Evolutionary conservation across 2,113 vertebrate genomes (phyloP).

Genomic region (Microtus pennsylvanicus): DNA sequence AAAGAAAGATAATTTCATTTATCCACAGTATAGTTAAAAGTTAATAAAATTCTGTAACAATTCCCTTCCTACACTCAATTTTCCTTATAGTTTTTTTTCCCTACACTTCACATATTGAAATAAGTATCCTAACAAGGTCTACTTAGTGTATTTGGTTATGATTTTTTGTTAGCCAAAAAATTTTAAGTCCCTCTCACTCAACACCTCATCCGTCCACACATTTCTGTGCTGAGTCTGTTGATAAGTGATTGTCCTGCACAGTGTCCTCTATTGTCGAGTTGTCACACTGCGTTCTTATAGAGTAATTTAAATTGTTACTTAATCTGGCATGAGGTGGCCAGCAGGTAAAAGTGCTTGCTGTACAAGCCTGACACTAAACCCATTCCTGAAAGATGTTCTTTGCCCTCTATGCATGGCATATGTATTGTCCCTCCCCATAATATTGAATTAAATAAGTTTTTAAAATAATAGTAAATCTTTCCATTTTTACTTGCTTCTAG

Average conservation of each 20-base stretch:
- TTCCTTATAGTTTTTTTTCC: neutral
- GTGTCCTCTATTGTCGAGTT: neutral
- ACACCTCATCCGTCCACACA: no score
- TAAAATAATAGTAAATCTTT: neutral
- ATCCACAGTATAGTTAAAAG: neutral
- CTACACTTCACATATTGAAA: neutral
- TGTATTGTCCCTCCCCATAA: neutral
- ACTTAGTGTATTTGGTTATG: neutral
- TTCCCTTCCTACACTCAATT: neutral
- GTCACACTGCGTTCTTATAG: neutral
- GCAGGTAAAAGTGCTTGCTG: neutral
- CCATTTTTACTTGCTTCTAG: neutral
- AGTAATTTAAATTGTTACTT: neutral
- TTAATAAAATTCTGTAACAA: constrained; percentile 1
- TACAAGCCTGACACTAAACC: neutral
- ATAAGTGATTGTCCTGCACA: neutral
- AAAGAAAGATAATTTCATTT: constrained; percentile 3
- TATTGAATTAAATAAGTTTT: neutral
- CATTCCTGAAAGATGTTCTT: no score
- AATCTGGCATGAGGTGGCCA: neutral
- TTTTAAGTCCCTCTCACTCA: neutral
- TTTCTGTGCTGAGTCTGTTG: neutral
- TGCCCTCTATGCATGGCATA: no score
- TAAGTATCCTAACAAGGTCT: neutral
- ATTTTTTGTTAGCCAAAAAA: neutral